Percentiles rank a stretch among this genome's conserved stretches.
These are phyloP conservation scores for Endotricha flammealis DNA, from an alignment of 2,888 invertebrate species.

Conservation along the genomic window DNA sequence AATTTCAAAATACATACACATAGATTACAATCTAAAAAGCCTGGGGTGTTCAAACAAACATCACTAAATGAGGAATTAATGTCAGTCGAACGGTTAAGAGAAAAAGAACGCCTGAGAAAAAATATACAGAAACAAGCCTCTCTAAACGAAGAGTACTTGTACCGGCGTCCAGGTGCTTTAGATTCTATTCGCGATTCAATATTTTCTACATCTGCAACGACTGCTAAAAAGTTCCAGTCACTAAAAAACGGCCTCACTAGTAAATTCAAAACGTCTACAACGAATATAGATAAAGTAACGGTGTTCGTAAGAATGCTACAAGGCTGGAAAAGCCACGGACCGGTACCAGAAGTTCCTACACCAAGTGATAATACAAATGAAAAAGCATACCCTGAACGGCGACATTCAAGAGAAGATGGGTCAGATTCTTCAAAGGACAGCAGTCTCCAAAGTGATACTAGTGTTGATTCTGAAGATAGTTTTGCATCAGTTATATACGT, in stretches of 20 bases:
- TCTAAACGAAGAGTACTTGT: constrained; percentile 91
- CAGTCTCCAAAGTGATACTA: constrained; percentile 94
- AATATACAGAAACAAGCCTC: constrained; percentile 94
- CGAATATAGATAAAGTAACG: constrained; percentile 89
- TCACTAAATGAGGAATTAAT: constrained; percentile 93
- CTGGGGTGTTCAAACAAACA: constrained; percentile 87
- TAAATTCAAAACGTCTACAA: constrained; percentile 89
- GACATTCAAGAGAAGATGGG: constrained; percentile 91
- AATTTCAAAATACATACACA: constrained; percentile 79
- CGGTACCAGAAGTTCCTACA: constrained; percentile 63
- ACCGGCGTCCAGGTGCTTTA: constrained; percentile 80
- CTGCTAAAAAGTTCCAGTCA: constrained; percentile 86
- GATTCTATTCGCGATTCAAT: constrained; percentile 85
- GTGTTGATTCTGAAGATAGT: constrained; percentile 95
- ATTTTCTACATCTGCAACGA: constrained; percentile 83
- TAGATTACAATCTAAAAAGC: constrained; percentile 67
- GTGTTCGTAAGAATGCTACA: constrained; percentile 92
- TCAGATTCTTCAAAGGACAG: constrained; percentile 93
- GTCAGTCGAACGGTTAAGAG: constrained; percentile 89
- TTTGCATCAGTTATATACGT: constrained; percentile 95
- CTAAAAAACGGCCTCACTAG: constrained; percentile 89
- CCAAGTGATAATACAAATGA: constrained; percentile 66
- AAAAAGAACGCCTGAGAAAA: constrained; percentile 88
- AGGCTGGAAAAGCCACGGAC: constrained; percentile 84
- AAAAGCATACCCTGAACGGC: constrained; percentile 79